These are phyloP conservation scores for Scaptodrosophila latifasciaeformis DNA, from an alignment of 2,888 invertebrate genomes.

Conservation along the genomic window DNA sequence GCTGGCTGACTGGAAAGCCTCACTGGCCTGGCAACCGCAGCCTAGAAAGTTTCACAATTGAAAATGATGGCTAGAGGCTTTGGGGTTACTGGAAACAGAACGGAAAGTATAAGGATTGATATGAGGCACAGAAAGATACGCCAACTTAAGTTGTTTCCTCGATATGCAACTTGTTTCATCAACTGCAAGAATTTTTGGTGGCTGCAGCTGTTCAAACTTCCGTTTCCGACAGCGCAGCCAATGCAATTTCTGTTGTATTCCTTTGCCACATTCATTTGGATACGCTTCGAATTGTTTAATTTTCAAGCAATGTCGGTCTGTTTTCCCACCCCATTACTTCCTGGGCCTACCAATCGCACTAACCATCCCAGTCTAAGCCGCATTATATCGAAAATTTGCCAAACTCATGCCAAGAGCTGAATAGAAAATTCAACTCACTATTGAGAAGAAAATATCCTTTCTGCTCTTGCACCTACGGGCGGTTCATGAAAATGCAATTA, in stretches of 20 bases:
- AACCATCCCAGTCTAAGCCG: too few species aligned
- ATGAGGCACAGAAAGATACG: too few species aligned
- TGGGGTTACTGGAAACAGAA: slow-evolving; percentile 9
- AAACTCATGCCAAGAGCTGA: too few species aligned
- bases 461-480: slow-evolving; percentile 28
- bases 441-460: too few species aligned
- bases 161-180: slow-evolving; percentile 5
- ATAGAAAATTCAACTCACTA: too few species aligned
- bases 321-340: too few species aligned
- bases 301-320: slow-evolving; percentile 23
- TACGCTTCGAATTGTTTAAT: slow-evolving; percentile 53
- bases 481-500: slow-evolving; percentile 54
- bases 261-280: slow-evolving; percentile 16
- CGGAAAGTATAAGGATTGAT: too few species aligned
- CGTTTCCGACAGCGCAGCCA: slow-evolving; percentile 11
- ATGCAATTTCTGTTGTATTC: not conserved
- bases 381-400: slow-evolving; percentile 38
- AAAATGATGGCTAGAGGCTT: slow-evolving; percentile 63
- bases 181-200: slow-evolving; percentile 28
- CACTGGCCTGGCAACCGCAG: slow-evolving; percentile 39
- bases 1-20: not conserved
- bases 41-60: slow-evolving; percentile 65
- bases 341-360: too few species aligned
- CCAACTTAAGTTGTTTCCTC: too few species aligned
- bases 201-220: slow-evolving; percentile 30